Evolutionary conservation across 2,113 vertebrate genomes (phyloP).

Genomic region (Bothrops jararaca): DNA sequence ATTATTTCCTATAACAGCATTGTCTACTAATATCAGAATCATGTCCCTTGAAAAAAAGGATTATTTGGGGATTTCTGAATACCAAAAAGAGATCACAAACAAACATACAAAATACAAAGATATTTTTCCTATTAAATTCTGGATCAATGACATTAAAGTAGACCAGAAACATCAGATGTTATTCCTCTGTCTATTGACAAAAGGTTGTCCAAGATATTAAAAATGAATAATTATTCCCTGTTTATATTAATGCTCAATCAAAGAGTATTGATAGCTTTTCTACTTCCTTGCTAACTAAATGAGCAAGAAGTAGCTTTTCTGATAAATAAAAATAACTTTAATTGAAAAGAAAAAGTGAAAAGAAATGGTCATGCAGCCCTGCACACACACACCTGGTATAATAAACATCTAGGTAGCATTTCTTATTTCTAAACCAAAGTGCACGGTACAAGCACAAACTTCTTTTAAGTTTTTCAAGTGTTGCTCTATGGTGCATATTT

Average conservation of each 20-base stretch:
- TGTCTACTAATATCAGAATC: background rate
- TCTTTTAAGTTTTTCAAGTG: background rate
- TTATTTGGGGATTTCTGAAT: background rate
- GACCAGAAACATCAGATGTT: background rate
- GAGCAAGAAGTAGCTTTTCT: background rate
- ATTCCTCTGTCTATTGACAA: background rate
- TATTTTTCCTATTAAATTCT: background rate
- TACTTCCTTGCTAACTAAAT: background rate
- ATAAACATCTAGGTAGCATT: background rate
- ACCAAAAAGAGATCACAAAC: background rate
- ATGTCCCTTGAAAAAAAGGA: background rate
- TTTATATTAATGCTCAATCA: background rate
- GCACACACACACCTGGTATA: background rate
- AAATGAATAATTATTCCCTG: background rate
- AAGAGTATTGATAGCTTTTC: background rate
- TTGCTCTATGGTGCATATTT: background rate
- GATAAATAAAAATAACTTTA: background rate
- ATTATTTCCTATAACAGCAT: conserved; percentile 19
- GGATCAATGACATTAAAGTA: background rate
- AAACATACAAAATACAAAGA: background rate
- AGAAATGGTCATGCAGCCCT: background rate
- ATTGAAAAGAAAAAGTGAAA: background rate
- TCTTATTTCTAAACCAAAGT: background rate
- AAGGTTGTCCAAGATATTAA: background rate
- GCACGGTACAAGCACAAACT: background rate